These are phyloP conservation scores for Micromussa lordhowensis DNA, from an alignment of 92 coral and sea anemone species.

Conservation along the genomic window DNA sequence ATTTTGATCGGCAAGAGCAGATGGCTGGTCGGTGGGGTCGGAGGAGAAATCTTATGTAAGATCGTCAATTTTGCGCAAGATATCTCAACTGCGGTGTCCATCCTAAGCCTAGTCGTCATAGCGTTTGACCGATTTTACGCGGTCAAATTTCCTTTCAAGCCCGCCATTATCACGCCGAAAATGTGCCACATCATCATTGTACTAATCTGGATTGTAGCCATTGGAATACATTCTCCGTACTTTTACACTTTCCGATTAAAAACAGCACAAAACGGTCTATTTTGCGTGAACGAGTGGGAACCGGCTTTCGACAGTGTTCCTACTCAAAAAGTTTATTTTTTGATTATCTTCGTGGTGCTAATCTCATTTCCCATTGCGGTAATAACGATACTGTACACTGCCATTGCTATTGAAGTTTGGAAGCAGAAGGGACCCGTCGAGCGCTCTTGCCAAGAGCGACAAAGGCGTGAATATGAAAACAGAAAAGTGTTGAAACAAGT, in stretches of 20 bases:
- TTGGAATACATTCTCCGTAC: slow-evolving; percentile 60
- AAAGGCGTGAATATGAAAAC: slow-evolving; percentile 45
- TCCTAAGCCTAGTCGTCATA: slow-evolving; percentile 61
- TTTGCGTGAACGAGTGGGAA: slow-evolving; percentile 51
- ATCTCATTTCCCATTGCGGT: slow-evolving; percentile 52
- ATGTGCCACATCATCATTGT: slow-evolving; percentile 49
- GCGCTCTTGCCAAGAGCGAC: slow-evolving; percentile 39
- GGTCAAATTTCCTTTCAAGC: slow-evolving; percentile 57
- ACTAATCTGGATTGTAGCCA: slow-evolving; percentile 49
- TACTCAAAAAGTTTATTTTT: slow-evolving; percentile 54
- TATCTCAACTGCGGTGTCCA: slow-evolving; percentile 63
- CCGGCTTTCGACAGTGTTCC: slow-evolving; percentile 58
- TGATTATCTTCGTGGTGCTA: slow-evolving; percentile 58
- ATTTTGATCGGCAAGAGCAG: slow-evolving; percentile 13
- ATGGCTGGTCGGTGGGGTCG: slow-evolving; percentile 31
- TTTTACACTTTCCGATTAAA: slow-evolving; percentile 62
- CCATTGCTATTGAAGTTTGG: slow-evolving; percentile 42
- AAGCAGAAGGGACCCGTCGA: slow-evolving; percentile 34
- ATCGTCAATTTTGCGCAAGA: slow-evolving; percentile 43
- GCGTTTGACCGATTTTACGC: slow-evolving; percentile 69
- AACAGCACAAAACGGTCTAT: background rate
- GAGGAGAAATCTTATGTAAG: slow-evolving; percentile 44
- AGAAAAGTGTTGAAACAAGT: slow-evolving; percentile 51
- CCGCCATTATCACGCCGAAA: slow-evolving; percentile 38
- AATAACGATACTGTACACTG: slow-evolving; percentile 49